phyloP scores from a whole-genome alignment of 2,888 invertebrate species.

The Stenoptilia bipunctidactyla region DNA sequence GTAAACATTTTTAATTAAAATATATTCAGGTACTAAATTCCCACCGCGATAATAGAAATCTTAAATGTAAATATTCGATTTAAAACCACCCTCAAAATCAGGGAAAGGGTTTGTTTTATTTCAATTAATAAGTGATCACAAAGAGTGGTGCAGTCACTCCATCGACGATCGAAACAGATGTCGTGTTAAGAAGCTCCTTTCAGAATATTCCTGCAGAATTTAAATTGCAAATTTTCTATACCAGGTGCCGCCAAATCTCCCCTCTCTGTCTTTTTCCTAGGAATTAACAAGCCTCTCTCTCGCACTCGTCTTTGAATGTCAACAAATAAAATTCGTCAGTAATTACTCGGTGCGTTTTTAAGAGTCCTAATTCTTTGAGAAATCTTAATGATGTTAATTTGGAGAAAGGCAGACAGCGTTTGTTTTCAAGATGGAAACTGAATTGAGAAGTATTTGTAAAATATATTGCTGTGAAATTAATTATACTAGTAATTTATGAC shows the following conservation, averaged over 20 bases:
- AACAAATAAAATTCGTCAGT: slow-evolving; percentile 72
- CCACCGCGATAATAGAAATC: slow-evolving; percentile 3
- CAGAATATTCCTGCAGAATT: slow-evolving; percentile 64
- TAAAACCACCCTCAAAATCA: slow-evolving; percentile 29
- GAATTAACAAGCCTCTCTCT: slow-evolving; percentile 29
- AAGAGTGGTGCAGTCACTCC: slow-evolving; percentile 62
- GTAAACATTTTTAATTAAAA: no score
- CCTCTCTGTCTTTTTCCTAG: slow-evolving; percentile 39
- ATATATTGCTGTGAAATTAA: no score
- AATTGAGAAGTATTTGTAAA: no score
- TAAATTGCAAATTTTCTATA: slow-evolving; percentile 69
- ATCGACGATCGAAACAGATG: slow-evolving; percentile 70
- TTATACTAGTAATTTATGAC: no score
- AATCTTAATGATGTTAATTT: slow-evolving; percentile 72
- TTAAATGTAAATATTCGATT: slow-evolving; percentile 16
- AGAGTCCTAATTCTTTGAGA: slow-evolving; percentile 43
- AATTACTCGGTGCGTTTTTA: slow-evolving; percentile 46
- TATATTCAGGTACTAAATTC: no score
- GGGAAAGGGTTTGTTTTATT: slow-evolving; percentile 60
- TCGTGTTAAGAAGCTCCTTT: slow-evolving; percentile 71
- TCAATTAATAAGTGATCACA: slow-evolving; percentile 63
- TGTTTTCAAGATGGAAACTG: no score
- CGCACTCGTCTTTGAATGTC: slow-evolving; percentile 50
- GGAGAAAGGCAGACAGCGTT: slow-evolving; percentile 64
- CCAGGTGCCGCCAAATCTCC: slow-evolving; percentile 60